Evolutionary conservation across 23 tunicate species (phyloP).

Genomic region (Styela plicata): DNA sequence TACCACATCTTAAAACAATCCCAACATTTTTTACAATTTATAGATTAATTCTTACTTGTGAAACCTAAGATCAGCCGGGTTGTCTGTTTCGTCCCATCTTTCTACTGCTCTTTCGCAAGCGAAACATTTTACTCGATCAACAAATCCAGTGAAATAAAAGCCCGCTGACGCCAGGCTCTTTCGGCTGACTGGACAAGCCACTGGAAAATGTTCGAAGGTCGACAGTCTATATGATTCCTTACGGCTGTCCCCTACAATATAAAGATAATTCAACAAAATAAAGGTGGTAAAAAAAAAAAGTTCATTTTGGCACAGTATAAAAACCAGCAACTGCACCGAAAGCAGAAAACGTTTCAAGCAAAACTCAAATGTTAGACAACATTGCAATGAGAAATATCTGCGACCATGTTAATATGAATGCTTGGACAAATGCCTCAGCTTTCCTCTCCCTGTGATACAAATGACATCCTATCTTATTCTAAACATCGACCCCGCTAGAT

Average conservation of each 20-base stretch:
- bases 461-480: too few relatives aligned
- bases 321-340: too few relatives aligned
- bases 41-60: conserved; percentile 23
- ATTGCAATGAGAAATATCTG: too few relatives aligned
- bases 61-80: conserved; percentile 30
- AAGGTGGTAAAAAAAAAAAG: too few relatives aligned
- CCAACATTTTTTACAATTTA: too few relatives aligned
- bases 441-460: too few relatives aligned
- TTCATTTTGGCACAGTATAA: too few relatives aligned
- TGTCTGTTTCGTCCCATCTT: conserved; percentile 41
- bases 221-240: conserved; percentile 46
- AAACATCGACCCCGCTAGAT: too few relatives aligned
- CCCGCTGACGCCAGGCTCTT: conserved; percentile 43
- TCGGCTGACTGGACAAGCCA: conserved; percentile 34
- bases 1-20: too few relatives aligned
- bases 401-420: too few relatives aligned
- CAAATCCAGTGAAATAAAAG: conserved; percentile 63
- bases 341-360: background rate
- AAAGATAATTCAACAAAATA: too few relatives aligned
- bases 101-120: conserved; percentile 56
- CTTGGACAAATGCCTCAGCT: too few relatives aligned
- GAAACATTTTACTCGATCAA: conserved; percentile 71
- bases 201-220: conserved; percentile 51
- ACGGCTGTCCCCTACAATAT: conserved; percentile 36
- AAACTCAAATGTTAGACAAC: background rate